Base-by-base conservation (phyloP, 2,888 invertebrate species). In the Catocala sponsa region DNA sequence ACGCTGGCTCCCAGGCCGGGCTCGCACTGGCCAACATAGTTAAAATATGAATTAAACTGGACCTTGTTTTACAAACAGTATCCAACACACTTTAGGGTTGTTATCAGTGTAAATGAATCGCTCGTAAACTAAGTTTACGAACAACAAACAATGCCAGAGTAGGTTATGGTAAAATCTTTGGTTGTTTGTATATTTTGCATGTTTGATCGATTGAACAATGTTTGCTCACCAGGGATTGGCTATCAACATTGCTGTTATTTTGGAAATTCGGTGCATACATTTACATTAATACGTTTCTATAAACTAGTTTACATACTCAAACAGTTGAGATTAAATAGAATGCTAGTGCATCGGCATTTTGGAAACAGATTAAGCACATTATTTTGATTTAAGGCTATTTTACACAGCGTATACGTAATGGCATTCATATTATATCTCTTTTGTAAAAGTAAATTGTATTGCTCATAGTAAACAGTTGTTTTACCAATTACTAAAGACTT, bases 1-100 rank as follows among this genome's bases (percentile, higher is more conserved):
- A 99, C 99, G 84, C 99, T 99, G 62, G 99, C 99, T 42, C 99
- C 99, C 78, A 99, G 95, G 2, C 99, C 99, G 52, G 99, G 99
- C 90, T 99, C 99, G 90, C 99, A 99, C 99, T 99, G 95, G 43
- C 94, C 75, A 81, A 84, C 54, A 68, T 10, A 79, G 65, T 75
- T 64, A 74, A 67, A 60, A 65, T 53, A 53, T 42, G 41, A 56
- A 56, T 67, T 59, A 56, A 65, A 71, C 65, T 64, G 62, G 35
- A 59, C 51, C 42, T 56, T 59, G 55, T 68, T 46, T 70, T 41
- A 46, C 48, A 61, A 70, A 70, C 54, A 55, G 44, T 57, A 63
- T 54, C 33, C 53, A 63, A 55, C 50, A 65, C 55, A 65, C 38
- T 68, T 56, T 41, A 55, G 68, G 6, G 35, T n/a, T 64, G 52